phyloP scores from a whole-genome alignment of 2,113 vertebrate genomes.

The Podarcis raffonei region DNA sequence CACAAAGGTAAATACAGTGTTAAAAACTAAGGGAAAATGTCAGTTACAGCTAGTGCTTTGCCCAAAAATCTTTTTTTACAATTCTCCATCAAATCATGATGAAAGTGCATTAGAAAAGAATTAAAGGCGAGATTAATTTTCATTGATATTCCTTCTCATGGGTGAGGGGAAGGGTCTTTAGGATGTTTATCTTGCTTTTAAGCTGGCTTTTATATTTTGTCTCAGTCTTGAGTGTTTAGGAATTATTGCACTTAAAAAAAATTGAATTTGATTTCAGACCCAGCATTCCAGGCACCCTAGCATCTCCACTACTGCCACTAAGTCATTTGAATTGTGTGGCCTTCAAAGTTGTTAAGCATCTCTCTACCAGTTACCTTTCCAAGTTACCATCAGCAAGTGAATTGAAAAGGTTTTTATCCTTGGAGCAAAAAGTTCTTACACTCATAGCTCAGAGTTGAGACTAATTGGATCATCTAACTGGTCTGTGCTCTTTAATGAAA shows the following conservation, averaged over 20 bases:
- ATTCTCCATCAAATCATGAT: no score
- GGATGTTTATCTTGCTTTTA: no score
- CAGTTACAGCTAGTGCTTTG: no score
- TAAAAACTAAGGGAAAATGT: background rate
- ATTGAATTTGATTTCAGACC: background rate
- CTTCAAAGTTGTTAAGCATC: background rate
- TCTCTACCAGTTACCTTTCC: background rate
- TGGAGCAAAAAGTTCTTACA: background rate
- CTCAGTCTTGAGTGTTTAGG: no score
- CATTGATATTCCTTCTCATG: no score
- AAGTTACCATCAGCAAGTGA: background rate
- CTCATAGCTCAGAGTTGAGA: constrained; percentile 14
- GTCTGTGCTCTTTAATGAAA: constrained; percentile 50
- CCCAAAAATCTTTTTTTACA: no score
- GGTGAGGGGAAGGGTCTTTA: no score
- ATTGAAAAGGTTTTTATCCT: background rate
- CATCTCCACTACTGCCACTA: background rate
- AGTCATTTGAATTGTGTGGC: background rate
- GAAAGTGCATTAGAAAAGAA: no score
- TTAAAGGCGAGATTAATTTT: no score
- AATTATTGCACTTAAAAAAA: no score
- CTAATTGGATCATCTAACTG: constrained; percentile 47
- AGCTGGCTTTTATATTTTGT: no score
- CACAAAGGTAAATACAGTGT: no score
- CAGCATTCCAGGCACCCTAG: background rate